Percentiles rank a stretch among this genome's conserved stretches.
phyloP scores from a whole-genome alignment of 2,797 vertebrate genomes.

The Enteromius thamalakanensis region DNA sequence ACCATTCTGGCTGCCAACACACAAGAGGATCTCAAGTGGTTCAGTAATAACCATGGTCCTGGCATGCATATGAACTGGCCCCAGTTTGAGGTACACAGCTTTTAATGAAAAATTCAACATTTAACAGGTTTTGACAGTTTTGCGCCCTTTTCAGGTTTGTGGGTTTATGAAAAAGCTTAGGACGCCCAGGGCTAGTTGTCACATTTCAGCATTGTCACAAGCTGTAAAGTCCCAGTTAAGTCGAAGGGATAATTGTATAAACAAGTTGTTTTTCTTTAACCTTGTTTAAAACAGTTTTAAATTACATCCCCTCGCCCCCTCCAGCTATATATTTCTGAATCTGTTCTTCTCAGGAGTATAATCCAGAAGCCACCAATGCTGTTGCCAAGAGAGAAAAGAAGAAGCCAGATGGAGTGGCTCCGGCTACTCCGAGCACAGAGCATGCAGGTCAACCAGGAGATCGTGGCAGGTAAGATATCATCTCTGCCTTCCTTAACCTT shows the following conservation, averaged over 20 bases:
- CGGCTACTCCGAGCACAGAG: conserved; percentile 83
- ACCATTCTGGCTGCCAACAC: conserved; percentile 85
- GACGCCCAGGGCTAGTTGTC: background rate
- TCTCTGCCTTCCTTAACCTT: background rate
- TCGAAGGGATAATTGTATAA: background rate
- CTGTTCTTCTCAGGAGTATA: conserved; percentile 86
- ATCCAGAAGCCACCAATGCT: conserved; percentile 88
- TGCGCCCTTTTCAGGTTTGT: background rate
- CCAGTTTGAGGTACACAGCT: conserved; percentile 87
- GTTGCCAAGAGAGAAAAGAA: conserved; percentile 87
- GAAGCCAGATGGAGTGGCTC: conserved; percentile 91
- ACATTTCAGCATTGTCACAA: background rate
- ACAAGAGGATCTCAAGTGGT: conserved; percentile 95
- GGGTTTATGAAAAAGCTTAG: background rate
- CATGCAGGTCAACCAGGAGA: conserved; percentile 87
- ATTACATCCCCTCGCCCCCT: too few species aligned
- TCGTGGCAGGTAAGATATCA: conserved; percentile 83
- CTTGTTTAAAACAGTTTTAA: background rate
- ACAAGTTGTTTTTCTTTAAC: background rate
- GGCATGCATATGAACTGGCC: conserved; percentile 99
- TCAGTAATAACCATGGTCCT: conserved; percentile 87
- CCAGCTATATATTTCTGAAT: conserved; percentile 1
- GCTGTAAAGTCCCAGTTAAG: background rate
- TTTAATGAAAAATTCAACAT: background rate
- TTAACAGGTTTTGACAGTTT: background rate